Conservation (phyloP, 2,888 invertebrate species). For the Agrotis clavis region DNA sequence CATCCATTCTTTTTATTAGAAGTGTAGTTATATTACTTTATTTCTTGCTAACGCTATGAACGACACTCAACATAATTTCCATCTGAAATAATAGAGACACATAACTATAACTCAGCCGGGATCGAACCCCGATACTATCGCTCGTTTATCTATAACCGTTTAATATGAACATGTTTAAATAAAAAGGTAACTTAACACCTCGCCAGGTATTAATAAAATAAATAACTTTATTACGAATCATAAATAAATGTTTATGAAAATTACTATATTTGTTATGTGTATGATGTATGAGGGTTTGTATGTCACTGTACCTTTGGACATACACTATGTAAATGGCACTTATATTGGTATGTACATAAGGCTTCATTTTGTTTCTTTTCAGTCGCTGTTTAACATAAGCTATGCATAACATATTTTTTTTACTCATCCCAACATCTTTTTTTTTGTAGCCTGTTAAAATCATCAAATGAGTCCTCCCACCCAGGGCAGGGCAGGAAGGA, state of each 20-base stretch:
- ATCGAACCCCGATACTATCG: constrained; percentile 59
- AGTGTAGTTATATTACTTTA: background rate
- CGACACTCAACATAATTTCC: constrained; percentile 25
- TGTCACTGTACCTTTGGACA: too few relatives aligned
- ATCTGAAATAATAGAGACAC: constrained; percentile 49
- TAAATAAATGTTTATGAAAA: constrained; percentile 64
- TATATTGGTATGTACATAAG: too few relatives aligned
- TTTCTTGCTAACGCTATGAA: background rate
- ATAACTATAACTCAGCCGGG: constrained; percentile 49
- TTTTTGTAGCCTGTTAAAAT: too few relatives aligned
- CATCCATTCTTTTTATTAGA: background rate
- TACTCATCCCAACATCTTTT: too few relatives aligned
- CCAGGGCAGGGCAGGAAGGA: too few relatives aligned
- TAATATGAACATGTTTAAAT: constrained; percentile 51
- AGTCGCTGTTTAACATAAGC: too few relatives aligned
- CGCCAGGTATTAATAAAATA: constrained; percentile 71
- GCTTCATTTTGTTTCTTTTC: too few relatives aligned
- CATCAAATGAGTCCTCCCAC: too few relatives aligned
- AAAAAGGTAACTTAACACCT: constrained; percentile 66
- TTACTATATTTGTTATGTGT: constrained; percentile 9
- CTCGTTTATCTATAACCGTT: constrained; percentile 56
- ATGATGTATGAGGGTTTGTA: background rate
- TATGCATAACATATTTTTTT: too few relatives aligned
- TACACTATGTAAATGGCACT: too few relatives aligned
- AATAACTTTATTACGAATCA: constrained; percentile 72